Evolutionary conservation across 2,797 vertebrate genomes (phyloP).

Genomic region (Podarcis lilfordi): DNA sequence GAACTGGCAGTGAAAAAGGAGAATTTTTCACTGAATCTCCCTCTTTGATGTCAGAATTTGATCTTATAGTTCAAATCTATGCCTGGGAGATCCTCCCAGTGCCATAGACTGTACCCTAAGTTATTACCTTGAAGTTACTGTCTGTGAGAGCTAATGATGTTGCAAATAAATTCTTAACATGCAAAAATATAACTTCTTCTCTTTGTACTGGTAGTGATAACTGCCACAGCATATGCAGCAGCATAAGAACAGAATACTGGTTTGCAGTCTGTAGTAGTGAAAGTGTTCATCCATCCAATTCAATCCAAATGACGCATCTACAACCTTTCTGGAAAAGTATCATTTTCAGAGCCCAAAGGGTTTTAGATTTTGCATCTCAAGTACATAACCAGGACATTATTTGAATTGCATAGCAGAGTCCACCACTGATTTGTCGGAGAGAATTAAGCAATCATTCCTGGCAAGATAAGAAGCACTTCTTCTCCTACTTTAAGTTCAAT

Average conservation of each 20-base stretch:
- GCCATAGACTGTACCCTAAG: too few relatives aligned
- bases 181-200: not conserved
- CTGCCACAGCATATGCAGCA: not conserved
- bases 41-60: too few relatives aligned
- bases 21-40: too few relatives aligned
- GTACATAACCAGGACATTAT: slow-evolving; percentile 34
- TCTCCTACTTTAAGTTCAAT: slow-evolving; percentile 41
- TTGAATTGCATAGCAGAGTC: slow-evolving; percentile 29
- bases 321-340: slow-evolving; percentile 25
- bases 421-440: slow-evolving; percentile 17
- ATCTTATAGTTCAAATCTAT: too few relatives aligned
- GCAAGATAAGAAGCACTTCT: slow-evolving; percentile 33
- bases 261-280: not conserved
- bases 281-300: not conserved
- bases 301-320: slow-evolving; percentile 23
- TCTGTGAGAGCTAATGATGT: not conserved
- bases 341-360: slow-evolving; percentile 9
- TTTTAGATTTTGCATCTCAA: slow-evolving; percentile 32
- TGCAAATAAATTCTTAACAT: not conserved
- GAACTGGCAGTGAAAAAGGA: too few relatives aligned
- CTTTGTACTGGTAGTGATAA: not conserved
- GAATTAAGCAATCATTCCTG: slow-evolving; percentile 53
- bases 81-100: too few relatives aligned
- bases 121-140: too few relatives aligned
- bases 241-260: too few relatives aligned